Evolutionary conservation across 2,113 vertebrate genomes (phyloP), one percentile per base, ranked within the genome.

Genomic region (Thunnus maccoyii): DNA sequence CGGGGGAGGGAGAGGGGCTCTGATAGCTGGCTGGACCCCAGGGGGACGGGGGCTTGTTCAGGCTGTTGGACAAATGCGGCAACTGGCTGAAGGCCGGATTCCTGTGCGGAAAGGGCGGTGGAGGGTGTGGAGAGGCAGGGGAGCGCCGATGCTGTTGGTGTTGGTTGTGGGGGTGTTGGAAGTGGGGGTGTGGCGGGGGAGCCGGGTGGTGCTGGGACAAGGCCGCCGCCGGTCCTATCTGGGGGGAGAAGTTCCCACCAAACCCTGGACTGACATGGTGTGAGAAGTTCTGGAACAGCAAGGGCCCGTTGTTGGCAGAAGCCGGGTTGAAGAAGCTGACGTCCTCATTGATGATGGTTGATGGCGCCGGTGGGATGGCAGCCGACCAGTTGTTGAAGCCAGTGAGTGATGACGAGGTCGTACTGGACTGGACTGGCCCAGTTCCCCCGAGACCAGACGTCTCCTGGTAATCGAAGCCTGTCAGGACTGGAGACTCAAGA

Each of bases 381-480:
- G 98, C 97, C 36, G 98, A 99, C 98, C 98, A 99, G 96, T 98
- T 99, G 92, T 98, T 99, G 82, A 99, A 99, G 92, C 98, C 96
- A 76, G 96, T 97, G 78, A 99, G 96, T 72, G 98, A 99, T 86
- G 98, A 97, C 27, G 97, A 98, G 78, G 96, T 96, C 44, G 97
- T 97, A 91, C 97, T 95, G 83, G 98, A 97, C 90, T 98, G 98
- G 15, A 96, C 95, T 0, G 71, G 90, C 22, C 91, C 91, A 0
- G 96, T 96, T 76, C 96, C 96, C 47, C 97, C 97, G 0, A 99
- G 96, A 82, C 97, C 97, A 2, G 97, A 95, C 20, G 97, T 95
- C 87, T 99, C 98, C 80, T 97, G 97, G 86, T 99, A 99, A 94
- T 99, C 98, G 76, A 99, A 99, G 86, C 96, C 96, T 30, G 97